A percentile compares a stretch with the other conserved stretches of the same genome.
Conservation (phyloP, 2,113 vertebrate genomes). For the Anoplopoma fimbria region DNA sequence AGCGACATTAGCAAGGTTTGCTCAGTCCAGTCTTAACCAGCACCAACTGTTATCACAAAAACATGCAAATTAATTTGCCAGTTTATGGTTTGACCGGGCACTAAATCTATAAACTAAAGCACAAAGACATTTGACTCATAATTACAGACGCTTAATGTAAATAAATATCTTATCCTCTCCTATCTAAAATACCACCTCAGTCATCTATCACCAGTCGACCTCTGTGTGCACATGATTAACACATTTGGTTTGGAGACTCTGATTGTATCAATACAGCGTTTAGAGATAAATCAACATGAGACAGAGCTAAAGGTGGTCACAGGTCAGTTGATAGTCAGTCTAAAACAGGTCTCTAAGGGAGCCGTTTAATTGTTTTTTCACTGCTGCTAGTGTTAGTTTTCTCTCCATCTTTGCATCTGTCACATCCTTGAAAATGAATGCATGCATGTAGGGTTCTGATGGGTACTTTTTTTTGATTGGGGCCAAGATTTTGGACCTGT, state of each 20-base stretch:
- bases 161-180: conserved; percentile 7
- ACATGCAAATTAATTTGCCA: not conserved
- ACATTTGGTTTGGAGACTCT: conserved; percentile 47
- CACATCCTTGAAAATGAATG: not conserved
- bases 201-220: conserved; percentile 31
- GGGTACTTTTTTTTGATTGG: not conserved
- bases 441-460: not conserved
- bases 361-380: too few species aligned
- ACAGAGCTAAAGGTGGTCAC: too few species aligned
- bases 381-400: too few species aligned
- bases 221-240: conserved; percentile 3
- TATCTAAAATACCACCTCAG: not conserved
- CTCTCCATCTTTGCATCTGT: not conserved
- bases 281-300: conserved; percentile 8
- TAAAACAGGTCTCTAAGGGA: too few species aligned
- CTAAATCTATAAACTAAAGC: conserved; percentile 1
- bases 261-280: conserved; percentile 17
- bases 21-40: too few species aligned
- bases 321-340: too few species aligned
- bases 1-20: not conserved
- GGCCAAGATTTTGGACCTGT: not conserved
- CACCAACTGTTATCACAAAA: not conserved
- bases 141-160: conserved; percentile 7
- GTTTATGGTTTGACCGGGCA: not conserved
- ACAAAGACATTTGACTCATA: conserved; percentile 10